Evolutionary conservation across 2,888 invertebrate genomes (phyloP).

Genomic region (Synergus gifuensis): DNA sequence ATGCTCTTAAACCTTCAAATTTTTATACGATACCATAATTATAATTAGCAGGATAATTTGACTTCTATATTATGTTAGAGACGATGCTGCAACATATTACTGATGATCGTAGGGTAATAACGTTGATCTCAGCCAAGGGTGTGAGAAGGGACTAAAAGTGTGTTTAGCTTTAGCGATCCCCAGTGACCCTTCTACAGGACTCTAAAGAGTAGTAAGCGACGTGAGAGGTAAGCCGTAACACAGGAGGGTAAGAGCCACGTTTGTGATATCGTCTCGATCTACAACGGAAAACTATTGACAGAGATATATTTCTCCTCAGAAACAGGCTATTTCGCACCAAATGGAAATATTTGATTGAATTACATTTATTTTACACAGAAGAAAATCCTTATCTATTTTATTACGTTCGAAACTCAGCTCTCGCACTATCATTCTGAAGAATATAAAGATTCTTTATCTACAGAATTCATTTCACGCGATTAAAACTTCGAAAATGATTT

Average conservation of each 20-base stretch:
- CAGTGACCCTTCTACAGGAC: constrained; percentile 60
- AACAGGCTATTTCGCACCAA: neutral
- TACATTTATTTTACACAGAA: neutral
- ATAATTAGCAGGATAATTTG: neutral
- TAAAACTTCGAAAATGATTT: neutral
- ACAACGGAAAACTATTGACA: constrained; percentile 25
- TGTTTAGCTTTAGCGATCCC: constrained; percentile 68
- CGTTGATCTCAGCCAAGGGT: constrained; percentile 59
- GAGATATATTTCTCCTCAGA: neutral
- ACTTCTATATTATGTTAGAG: neutral
- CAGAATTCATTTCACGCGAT: neutral
- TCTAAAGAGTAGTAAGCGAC: constrained; percentile 60
- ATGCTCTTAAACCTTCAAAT: too few relatives aligned
- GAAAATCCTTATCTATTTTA: neutral
- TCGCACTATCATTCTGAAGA: neutral
- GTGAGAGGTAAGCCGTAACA: constrained; percentile 53
- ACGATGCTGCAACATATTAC: constrained; percentile 26
- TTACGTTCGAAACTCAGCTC: neutral
- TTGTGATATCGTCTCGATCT: constrained; percentile 59
- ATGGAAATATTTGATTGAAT: constrained; percentile 20
- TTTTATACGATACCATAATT: neutral
- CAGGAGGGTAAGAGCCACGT: constrained; percentile 51
- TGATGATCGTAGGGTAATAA: constrained; percentile 63
- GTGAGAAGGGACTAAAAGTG: constrained; percentile 64
- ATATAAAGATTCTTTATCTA: neutral